Percentiles rank a stretch among this genome's conserved stretches.
Conservation (phyloP, 1,140 invertebrate genomes). For the Aphis gossypii region DNA sequence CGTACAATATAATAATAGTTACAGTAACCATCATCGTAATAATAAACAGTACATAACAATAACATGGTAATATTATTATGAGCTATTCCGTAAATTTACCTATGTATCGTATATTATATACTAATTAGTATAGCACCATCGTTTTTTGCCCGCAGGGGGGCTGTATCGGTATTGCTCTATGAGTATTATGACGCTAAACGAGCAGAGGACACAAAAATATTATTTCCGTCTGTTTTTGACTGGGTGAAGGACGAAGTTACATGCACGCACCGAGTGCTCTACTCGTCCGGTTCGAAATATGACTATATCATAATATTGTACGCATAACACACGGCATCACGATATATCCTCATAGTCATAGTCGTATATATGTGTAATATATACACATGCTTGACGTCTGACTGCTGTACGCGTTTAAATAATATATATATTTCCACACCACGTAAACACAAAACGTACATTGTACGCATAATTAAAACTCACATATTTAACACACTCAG, state of each 20-base stretch:
- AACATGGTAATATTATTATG: background rate
- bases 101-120: background rate
- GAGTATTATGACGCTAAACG: background rate
- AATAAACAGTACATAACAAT: constrained; percentile 22
- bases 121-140: background rate
- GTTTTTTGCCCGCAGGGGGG: background rate
- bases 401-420: background rate
- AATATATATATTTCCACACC: background rate
- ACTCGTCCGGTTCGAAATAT: constrained; percentile 8
- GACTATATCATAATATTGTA: background rate
- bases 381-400: background rate
- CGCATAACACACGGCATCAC: background rate
- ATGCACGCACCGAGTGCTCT: background rate
- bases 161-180: background rate
- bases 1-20: background rate
- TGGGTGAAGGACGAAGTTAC: background rate
- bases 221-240: constrained; percentile 28
- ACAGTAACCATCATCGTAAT: background rate
- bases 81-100: background rate
- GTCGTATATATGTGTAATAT: background rate
- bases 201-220: constrained; percentile 21
- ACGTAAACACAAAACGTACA: background rate
- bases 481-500: constrained; percentile 35
- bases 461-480: constrained; percentile 30
- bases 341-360: background rate